A percentile compares a stretch with the other conserved stretches of the same genome.
Evolutionary conservation across 2,113 vertebrate genomes (phyloP).

Genomic region (Gallinago paraguaiae): DNA sequence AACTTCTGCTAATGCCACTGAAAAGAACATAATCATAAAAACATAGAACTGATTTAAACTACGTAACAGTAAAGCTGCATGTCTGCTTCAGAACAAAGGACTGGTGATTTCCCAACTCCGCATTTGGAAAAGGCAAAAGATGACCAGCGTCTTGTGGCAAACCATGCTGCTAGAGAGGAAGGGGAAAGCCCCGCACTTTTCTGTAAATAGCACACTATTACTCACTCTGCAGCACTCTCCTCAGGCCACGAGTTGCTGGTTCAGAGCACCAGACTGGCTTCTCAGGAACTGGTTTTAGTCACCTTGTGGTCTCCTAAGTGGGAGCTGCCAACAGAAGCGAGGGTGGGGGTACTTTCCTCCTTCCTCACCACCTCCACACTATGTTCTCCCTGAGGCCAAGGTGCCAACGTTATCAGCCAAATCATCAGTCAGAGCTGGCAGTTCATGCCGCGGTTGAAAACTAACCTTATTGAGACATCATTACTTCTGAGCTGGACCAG

Average conservation of each 20-base stretch:
- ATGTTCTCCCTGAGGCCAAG: not conserved
- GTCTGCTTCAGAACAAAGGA: not conserved
- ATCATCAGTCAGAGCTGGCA: not conserved
- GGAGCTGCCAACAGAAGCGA: not conserved
- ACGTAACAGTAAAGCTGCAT: not conserved
- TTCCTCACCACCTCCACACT: not conserved
- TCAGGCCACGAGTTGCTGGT: not conserved
- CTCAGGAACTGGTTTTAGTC: not conserved
- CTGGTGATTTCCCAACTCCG: not conserved
- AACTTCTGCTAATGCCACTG: not conserved
- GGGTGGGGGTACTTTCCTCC: not conserved
- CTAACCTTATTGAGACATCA: not conserved
- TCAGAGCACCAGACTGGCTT: not conserved
- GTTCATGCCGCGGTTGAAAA: not conserved
- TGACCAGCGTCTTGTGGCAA: not conserved
- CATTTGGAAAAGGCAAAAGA: not conserved
- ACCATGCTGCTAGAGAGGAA: not conserved
- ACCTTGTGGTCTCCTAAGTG: not conserved
- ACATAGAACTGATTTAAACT: not conserved
- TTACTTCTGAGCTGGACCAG: not conserved
- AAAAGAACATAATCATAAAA: not conserved
- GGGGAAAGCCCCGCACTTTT: not conserved
- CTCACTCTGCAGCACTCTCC: not conserved
- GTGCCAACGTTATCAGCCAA: not conserved
- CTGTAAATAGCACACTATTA: not conserved